Conservation (phyloP, 2,113 vertebrate species). For the Chloroceryle aenea region DNA sequence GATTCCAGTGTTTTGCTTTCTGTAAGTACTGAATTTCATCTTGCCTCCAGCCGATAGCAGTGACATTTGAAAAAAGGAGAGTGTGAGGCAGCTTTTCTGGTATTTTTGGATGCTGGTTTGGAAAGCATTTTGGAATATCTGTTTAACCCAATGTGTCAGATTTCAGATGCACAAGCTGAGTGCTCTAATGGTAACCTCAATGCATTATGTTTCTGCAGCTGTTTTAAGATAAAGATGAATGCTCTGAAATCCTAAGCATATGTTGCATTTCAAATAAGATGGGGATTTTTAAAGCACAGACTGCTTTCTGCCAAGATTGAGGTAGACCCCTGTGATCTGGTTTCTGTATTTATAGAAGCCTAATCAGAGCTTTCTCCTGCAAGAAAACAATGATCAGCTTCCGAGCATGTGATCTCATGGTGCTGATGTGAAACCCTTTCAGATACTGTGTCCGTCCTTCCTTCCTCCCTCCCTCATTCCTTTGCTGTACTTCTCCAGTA, state of each 20-base stretch:
- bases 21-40: background rate
- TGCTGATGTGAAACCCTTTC: conserved; percentile 23
- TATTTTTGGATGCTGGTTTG: conserved; percentile 24
- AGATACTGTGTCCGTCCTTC: background rate
- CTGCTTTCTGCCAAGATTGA: conserved; percentile 56
- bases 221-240: background rate
- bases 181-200: background rate
- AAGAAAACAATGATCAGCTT: conserved; percentile 35
- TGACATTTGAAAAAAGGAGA: background rate
- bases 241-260: background rate
- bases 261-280: background rate
- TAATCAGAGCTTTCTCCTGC: conserved; percentile 23
- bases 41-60: background rate
- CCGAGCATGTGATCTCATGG: conserved; percentile 61
- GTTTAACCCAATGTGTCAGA: conserved; percentile 7
- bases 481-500: background rate
- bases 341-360: conserved; percentile 56
- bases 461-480: background rate
- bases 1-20: background rate
- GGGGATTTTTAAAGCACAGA: background rate
- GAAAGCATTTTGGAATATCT: background rate
- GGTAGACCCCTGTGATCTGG: conserved; percentile 10
- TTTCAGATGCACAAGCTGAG: background rate
- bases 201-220: conserved; percentile 23
- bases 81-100: conserved; percentile 1